A percentile compares a stretch with the other conserved stretches of the same genome.
phyloP scores from a whole-genome alignment of 1,140 invertebrate genomes.

The Aphaenogaster ashmeadi region DNA sequence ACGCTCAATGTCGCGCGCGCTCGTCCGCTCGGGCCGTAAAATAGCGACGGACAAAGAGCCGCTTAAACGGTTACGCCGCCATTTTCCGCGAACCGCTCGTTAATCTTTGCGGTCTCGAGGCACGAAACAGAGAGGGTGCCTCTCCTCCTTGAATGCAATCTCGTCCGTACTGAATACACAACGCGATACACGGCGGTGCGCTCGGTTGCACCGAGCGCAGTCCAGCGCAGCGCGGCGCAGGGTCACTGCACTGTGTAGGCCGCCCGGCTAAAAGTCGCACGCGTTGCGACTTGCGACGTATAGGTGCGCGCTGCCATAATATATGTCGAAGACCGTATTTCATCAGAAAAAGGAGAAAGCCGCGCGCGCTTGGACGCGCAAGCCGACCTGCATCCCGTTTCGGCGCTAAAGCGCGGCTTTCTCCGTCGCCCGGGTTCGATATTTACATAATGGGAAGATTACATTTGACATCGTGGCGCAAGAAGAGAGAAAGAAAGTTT shows the following conservation, averaged over 20 bases:
- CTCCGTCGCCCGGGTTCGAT: background rate
- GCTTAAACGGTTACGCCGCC: slow-evolving; percentile 65
- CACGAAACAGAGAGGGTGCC: slow-evolving; percentile 41
- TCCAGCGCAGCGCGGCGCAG: slow-evolving; percentile 5
- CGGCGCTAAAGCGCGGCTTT: slow-evolving; percentile 3
- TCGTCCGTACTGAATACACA: slow-evolving; percentile 67
- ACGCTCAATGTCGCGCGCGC: background rate
- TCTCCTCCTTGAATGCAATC: slow-evolving; percentile 56
- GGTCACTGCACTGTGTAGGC: slow-evolving; percentile 75
- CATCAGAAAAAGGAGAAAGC: slow-evolving; percentile 66
- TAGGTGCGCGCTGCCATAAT: slow-evolving; percentile 63
- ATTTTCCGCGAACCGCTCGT: slow-evolving; percentile 74
- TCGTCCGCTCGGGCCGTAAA: background rate
- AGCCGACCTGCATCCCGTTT: slow-evolving; percentile 21
- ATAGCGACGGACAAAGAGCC: slow-evolving; percentile 47
- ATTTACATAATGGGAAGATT: slow-evolving; percentile 32
- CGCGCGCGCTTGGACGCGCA: background rate
- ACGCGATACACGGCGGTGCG: slow-evolving; percentile 66
- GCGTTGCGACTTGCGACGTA: slow-evolving; percentile 58
- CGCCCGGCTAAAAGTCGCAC: slow-evolving; percentile 71
- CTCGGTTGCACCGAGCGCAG: slow-evolving; percentile 68
- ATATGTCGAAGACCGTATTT: slow-evolving; percentile 72
- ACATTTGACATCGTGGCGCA: slow-evolving; percentile 7
- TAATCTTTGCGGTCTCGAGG: slow-evolving; percentile 71
- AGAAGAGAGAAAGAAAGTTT: slow-evolving; percentile 10